phyloP scores from a whole-genome alignment of 2,113 vertebrate species.

The Fukomys damarensis region DNA sequence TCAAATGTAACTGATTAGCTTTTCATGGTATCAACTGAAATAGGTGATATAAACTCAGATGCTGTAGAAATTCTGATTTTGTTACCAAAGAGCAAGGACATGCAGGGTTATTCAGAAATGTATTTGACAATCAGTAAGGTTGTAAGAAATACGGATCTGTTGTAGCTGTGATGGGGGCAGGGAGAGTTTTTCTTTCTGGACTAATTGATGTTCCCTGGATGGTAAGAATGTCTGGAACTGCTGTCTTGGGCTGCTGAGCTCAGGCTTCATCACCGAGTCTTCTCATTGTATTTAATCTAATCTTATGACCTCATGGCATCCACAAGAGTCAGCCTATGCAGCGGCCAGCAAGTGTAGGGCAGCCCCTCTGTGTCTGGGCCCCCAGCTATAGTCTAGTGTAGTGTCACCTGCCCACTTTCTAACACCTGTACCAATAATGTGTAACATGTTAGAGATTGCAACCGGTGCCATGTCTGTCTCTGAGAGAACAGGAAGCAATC shows the following conservation, averaged over 20 bases:
- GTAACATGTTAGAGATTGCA: not conserved
- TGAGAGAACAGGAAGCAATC: not conserved
- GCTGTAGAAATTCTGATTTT: not conserved
- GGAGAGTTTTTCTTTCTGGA: not conserved
- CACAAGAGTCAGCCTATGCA: not conserved
- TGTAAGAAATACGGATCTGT: not conserved
- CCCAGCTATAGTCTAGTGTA: no score
- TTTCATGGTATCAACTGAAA: not conserved
- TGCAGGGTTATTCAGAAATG: not conserved
- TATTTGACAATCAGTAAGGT: not conserved
- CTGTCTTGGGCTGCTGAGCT: not conserved
- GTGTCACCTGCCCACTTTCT: not conserved
- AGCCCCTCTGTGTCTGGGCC: rapidly evolving
- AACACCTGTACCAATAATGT: not conserved
- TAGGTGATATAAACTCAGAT: not conserved
- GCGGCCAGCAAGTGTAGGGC: no score
- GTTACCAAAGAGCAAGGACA: not conserved
- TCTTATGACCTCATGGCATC: not conserved
- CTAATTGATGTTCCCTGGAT: not conserved
- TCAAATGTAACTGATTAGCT: not conserved
- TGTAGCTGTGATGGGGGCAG: no score
- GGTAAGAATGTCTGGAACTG: not conserved
- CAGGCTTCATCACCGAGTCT: not conserved
- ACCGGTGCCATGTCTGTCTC: no score
- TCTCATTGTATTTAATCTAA: not conserved